These are phyloP conservation scores for Botia almorhae DNA, from an alignment of 2,797 vertebrate genomes.

Conservation along the genomic window DNA sequence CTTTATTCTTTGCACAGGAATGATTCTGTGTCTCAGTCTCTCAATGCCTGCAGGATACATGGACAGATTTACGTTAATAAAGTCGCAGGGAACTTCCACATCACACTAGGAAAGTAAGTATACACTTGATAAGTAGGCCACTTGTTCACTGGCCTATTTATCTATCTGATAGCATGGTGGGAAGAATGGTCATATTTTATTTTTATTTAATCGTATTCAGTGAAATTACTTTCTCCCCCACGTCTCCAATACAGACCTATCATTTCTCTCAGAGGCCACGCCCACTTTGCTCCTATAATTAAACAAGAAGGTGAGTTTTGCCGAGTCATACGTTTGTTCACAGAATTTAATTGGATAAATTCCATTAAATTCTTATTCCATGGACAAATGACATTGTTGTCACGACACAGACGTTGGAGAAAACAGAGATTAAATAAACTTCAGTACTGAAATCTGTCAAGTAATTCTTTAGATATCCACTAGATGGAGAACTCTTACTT, in stretches of 20 bases:
- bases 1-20: conserved; percentile 72
- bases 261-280: conserved; percentile 81
- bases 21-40: conserved; percentile 75
- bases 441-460: background rate
- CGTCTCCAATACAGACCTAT: conserved; percentile 20
- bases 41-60: conserved; percentile 89
- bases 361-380: too few relatives aligned
- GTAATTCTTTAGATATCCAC: background rate
- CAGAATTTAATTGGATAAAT: background rate
- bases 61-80: conserved; percentile 95
- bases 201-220: background rate
- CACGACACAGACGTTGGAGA: too few relatives aligned
- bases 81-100: conserved; percentile 97
- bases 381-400: too few relatives aligned
- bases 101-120: conserved; percentile 97
- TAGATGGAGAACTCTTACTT: background rate
- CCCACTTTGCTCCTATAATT: conserved; percentile 90
- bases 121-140: background rate
- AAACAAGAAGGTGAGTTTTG: conserved; percentile 89
- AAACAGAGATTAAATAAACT: too few relatives aligned
- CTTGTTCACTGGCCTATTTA: background rate
- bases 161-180: too few relatives aligned
- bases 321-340: background rate
- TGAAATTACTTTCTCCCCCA: background rate
- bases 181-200: background rate